Evolutionary conservation across 2,113 vertebrate genomes (phyloP).

Genomic region (Xenopus borealis): DNA sequence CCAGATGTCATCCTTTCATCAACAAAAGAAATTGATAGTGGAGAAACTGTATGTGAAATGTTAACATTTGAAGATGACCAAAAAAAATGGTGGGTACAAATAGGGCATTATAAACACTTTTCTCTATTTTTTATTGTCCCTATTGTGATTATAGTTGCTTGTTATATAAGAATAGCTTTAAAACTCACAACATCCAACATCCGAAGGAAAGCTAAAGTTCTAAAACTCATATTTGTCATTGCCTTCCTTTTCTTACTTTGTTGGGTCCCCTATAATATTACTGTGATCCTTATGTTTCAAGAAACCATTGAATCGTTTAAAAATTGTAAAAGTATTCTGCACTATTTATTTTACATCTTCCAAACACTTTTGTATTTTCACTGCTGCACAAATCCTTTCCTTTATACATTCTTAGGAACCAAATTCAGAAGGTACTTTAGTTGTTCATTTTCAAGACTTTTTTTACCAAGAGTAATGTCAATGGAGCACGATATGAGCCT

Average conservation of each 20-base stretch:
- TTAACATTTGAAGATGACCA: not conserved
- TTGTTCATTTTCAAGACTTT: slow-evolving; percentile 51
- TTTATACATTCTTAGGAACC: slow-evolving; percentile 72
- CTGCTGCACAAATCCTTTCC: slow-evolving; percentile 69
- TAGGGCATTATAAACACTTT: slow-evolving; percentile 67
- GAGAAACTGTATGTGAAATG: slow-evolving; percentile 52
- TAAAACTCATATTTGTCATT: slow-evolving; percentile 74
- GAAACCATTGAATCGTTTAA: slow-evolving; percentile 4
- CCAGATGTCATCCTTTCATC: slow-evolving; percentile 47
- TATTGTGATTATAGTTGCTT: slow-evolving; percentile 62
- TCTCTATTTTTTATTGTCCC: slow-evolving; percentile 70
- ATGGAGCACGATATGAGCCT: slow-evolving; percentile 13
- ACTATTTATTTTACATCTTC: slow-evolving; percentile 61
- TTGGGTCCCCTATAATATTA: slow-evolving; percentile 75
- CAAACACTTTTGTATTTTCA: slow-evolving; percentile 68
- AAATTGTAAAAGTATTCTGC: slow-evolving; percentile 45
- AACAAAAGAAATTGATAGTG: not conserved
- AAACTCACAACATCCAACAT: slow-evolving; percentile 64
- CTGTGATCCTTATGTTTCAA: slow-evolving; percentile 15
- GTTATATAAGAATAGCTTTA: slow-evolving; percentile 64
- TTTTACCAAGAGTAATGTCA: not conserved
- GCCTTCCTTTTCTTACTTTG: slow-evolving; percentile 74
- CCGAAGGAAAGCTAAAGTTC: slow-evolving; percentile 64
- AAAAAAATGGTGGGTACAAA: slow-evolving; percentile 54
- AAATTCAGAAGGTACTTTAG: slow-evolving; percentile 71